These are phyloP conservation scores for Harlomillsia oculata DNA, from an alignment of 1,140 invertebrate species.

Conservation along the genomic window DNA sequence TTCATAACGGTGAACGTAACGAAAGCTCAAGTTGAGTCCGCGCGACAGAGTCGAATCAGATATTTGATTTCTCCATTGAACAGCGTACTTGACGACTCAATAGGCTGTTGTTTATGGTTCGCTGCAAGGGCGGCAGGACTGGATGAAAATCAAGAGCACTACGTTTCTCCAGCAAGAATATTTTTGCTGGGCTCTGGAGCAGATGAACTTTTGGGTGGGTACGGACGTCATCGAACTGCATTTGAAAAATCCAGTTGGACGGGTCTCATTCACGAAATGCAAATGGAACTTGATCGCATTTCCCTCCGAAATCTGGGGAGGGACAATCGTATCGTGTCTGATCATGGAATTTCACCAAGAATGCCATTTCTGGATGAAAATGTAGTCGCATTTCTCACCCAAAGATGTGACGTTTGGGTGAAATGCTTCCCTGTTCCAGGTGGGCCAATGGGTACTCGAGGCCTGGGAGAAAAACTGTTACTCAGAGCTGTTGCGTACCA, in stretches of 20 bases:
- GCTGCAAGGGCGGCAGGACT: constrained; percentile 63
- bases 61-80: constrained; percentile 70
- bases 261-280: constrained; percentile 57
- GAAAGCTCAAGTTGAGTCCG: constrained; percentile 52
- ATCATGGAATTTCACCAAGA: constrained; percentile 65
- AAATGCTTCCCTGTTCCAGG: constrained; percentile 26
- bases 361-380: constrained; percentile 93
- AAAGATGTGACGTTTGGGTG: constrained; percentile 30
- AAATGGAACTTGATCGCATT: constrained; percentile 70
- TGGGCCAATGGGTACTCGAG: constrained; percentile 41
- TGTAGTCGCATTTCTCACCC: constrained; percentile 61
- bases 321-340: constrained; percentile 77
- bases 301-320: constrained; percentile 84
- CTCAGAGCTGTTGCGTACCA: constrained; percentile 65
- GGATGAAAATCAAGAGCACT: constrained; percentile 36
- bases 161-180: constrained; percentile 54
- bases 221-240: constrained; percentile 70
- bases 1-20: constrained; percentile 62
- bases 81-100: constrained; percentile 90
- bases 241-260: constrained; percentile 57
- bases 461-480: constrained; percentile 87
- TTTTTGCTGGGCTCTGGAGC: constrained; percentile 52
- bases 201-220: constrained; percentile 87
- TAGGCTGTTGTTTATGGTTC: constrained; percentile 93
- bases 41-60: constrained; percentile 50